phyloP scores from a whole-genome alignment of 2,797 vertebrate species.

The Erithacus rubecula region DNA sequence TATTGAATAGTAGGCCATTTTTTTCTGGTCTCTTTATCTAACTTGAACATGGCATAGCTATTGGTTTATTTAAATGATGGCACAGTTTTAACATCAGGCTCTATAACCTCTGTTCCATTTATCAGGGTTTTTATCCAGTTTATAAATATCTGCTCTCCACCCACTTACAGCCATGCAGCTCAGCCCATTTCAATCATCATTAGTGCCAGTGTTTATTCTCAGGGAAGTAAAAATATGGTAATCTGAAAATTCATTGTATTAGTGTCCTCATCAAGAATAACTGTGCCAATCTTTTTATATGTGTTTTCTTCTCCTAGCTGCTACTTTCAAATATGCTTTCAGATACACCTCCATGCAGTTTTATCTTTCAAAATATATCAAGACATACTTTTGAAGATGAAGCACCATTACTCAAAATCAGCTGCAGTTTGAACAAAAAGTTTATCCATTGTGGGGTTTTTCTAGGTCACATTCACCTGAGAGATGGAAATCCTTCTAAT shows the following conservation, averaged over 20 bases:
- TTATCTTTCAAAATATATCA: neutral
- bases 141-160: neutral
- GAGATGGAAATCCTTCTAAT: neutral
- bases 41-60: neutral
- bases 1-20: neutral
- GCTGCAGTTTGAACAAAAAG: neutral
- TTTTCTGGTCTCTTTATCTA: neutral
- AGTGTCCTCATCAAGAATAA: neutral
- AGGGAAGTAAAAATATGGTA: neutral
- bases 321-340: neutral
- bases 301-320: neutral
- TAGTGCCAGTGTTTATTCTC: neutral
- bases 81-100: neutral
- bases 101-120: neutral
- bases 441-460: neutral
- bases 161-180: neutral
- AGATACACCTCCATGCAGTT: neutral
- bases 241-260: neutral
- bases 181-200: neutral
- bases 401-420: neutral
- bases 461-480: neutral
- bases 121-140: neutral
- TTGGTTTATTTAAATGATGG: slow-evolving; percentile 7
- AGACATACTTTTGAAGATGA: neutral
- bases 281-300: neutral